Percentiles rank a stretch among this genome's conserved stretches.
phyloP scores from a whole-genome alignment of 2,797 vertebrate genomes.

The Enoplosus armatus region DNA sequence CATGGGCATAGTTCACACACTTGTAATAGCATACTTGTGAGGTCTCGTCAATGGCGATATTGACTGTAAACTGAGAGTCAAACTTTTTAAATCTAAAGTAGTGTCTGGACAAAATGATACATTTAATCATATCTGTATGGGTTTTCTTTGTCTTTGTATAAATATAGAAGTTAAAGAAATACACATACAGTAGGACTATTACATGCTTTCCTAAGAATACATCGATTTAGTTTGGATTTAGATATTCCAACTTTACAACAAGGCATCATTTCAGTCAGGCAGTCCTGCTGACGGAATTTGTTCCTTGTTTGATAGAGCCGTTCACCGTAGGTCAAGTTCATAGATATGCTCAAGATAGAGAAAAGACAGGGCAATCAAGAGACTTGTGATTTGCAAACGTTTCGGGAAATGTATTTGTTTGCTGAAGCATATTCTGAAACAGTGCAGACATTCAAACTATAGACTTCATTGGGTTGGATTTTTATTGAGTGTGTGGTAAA shows the following conservation, averaged over 20 bases:
- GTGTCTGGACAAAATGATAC: neutral
- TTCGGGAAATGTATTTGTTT: no score
- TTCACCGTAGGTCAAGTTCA: neutral
- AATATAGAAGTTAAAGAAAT: neutral
- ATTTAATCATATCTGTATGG: neutral
- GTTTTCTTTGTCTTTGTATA: neutral
- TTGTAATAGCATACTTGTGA: neutral
- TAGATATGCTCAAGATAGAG: neutral
- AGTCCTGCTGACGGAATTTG: neutral
- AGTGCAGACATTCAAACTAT: no score
- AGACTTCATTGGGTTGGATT: no score
- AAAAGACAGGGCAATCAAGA: neutral
- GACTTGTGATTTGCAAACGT: no score
- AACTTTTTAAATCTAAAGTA: neutral
- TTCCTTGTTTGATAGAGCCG: neutral
- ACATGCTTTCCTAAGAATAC: no score
- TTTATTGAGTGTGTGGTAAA: no score
- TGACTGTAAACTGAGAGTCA: neutral
- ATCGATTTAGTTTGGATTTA: neutral
- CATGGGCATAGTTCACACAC: constrained; percentile 15
- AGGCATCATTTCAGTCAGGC: neutral
- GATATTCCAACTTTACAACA: neutral
- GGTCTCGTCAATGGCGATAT: neutral
- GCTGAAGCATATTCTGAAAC: no score
- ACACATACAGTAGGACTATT: neutral